These are phyloP conservation scores for Achatina immaculata DNA, from an alignment of 1,140 invertebrate species.

Conservation along the genomic window DNA sequence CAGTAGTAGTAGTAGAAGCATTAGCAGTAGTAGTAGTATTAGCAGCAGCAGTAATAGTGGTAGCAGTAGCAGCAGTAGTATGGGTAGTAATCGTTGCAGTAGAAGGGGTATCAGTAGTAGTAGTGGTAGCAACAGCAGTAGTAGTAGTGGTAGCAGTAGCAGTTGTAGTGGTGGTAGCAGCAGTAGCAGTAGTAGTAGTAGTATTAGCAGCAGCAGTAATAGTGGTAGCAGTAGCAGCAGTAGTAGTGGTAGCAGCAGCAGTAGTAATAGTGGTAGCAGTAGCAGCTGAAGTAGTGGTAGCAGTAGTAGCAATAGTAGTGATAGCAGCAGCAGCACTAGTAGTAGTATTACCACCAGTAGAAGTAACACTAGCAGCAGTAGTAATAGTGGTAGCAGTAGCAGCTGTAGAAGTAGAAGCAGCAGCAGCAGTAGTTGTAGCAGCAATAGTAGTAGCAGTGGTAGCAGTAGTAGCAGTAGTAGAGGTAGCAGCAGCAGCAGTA, in stretches of 20 bases:
- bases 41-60: neutral
- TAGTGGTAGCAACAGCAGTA: no score
- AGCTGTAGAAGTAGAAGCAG: no score
- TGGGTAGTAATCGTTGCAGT: no score
- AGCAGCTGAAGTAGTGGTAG: slow-evolving; percentile 3
- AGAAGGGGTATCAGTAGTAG: no score
- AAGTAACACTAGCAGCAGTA: slow-evolving; percentile 2
- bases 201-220: no score
- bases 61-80: no score
- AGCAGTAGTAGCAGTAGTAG: neutral
- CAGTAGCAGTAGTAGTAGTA: neutral
- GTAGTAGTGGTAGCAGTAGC: no score
- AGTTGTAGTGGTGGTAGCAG: no score
- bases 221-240: neutral
- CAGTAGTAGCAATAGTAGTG: no score
- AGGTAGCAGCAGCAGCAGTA: neutral
- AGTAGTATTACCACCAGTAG: neutral
- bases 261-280: neutral
- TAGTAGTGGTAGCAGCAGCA: neutral
- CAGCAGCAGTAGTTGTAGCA: no score
- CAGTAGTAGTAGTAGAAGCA: neutral
- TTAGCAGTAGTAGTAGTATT: neutral
- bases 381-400: neutral
- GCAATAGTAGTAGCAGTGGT: neutral
- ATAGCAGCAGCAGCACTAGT: neutral